Evolutionary conservation across 2,113 vertebrate genomes (phyloP), one percentile per base, ranked within the genome.

Genomic region (Rhadina sibilatrix): DNA sequence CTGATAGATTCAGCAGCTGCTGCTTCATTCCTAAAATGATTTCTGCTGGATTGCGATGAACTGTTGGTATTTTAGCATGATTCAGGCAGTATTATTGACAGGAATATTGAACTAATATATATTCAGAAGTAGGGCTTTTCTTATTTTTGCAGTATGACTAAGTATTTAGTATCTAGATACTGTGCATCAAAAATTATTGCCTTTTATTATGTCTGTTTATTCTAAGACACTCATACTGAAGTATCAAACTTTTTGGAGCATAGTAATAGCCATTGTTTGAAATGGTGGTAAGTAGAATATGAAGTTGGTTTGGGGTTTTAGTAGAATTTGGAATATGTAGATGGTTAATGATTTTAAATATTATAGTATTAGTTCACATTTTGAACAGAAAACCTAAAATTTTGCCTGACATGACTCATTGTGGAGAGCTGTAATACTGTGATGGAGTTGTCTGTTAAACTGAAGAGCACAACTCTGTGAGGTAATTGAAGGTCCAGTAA

Each of bases 1-100:
- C 70, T 84, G 61, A 64, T 74, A 91, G 64, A 44, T 91, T 91
- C 53, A 91, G 40, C 94, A 95, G 94, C 91, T 96, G 94, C 69
- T 60, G 37, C 60, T 90, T 95, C 90, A 70, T 95, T 94, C 89
- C 72, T 89, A 42, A 90, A 75, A 88, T 95, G 7, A 81, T 63
- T 94, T 88, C 70, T 92, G 42, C 71, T 83, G 49, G 15, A 38
- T 52, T 80, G 35, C 8, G 1, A 12, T 78, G 66, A 75, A 57
- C 35, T 71, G 22, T 68, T 89, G 49, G 31, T 89, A 38, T 71
- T 89, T 94, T 82, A 76, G 11, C 15, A 6, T 71, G 72, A 65
- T 66, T 89, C 38, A 21, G 37, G 21, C 42, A 53, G 12, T 37
- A 27, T 33, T 61, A 44, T 30, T 80, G 54, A 49, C 20, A 50